These are phyloP conservation scores for Achlya flavicornis DNA, from an alignment of 2,888 invertebrate species.

Conservation along the genomic window DNA sequence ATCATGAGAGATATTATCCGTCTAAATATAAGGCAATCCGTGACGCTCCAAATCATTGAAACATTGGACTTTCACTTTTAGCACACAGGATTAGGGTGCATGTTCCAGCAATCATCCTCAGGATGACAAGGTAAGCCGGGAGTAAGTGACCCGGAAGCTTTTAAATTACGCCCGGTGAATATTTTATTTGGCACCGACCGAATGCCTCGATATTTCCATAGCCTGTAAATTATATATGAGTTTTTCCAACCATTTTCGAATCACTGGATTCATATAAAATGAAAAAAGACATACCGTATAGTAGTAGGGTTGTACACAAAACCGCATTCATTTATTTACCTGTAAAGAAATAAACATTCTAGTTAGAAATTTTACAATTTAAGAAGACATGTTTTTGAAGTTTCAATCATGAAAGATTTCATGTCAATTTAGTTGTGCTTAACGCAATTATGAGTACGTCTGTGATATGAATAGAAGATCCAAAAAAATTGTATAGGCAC, in stretches of 20 bases:
- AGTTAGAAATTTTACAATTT: too few species aligned
- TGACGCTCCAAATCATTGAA: slow-evolving; percentile 2
- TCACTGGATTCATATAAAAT: neutral
- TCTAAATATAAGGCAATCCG: slow-evolving; percentile 11
- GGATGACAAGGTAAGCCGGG: slow-evolving; percentile 53
- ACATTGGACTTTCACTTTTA: slow-evolving; percentile 34
- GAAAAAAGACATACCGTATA: slow-evolving; percentile 6
- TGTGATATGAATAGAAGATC: too few species aligned
- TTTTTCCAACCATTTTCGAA: slow-evolving; percentile 12
- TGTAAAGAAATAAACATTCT: neutral
- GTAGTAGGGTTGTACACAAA: neutral
- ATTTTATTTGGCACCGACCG: slow-evolving; percentile 63
- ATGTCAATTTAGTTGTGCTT: too few species aligned
- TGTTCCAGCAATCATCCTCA: slow-evolving; percentile 45
- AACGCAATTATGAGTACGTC: too few species aligned
- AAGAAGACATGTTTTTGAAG: too few species aligned
- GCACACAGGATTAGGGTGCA: slow-evolving; percentile 43
- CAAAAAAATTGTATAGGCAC: too few species aligned
- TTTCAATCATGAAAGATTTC: too few species aligned
- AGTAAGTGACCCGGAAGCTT: slow-evolving; percentile 68
- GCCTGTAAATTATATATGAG: slow-evolving; percentile 38
- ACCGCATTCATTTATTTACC: neutral
- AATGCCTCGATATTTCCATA: slow-evolving; percentile 52
- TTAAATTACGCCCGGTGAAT: slow-evolving; percentile 68
- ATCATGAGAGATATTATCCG: slow-evolving; percentile 27